A percentile compares a stretch with the other conserved stretches of the same genome.
phyloP scores from a whole-genome alignment of 1,140 invertebrate species.

The Lepidotrigona ventralis region DNA sequence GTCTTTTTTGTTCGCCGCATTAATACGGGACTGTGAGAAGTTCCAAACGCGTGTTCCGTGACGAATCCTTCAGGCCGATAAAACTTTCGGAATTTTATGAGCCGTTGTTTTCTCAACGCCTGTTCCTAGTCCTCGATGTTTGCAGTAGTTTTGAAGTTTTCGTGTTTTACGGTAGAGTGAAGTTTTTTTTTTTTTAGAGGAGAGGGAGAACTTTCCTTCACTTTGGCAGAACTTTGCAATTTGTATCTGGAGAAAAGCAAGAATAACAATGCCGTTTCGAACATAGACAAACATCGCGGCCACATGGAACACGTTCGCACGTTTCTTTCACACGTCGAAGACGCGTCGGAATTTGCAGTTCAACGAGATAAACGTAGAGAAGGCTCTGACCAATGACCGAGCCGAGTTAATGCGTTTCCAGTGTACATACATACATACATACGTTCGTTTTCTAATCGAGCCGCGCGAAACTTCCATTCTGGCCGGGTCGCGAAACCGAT shows the following conservation, averaged over 20 bases:
- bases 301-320: background rate
- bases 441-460: constrained; percentile 57
- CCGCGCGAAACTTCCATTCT: constrained; percentile 36
- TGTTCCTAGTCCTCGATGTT: background rate
- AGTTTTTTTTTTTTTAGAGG: too few species aligned
- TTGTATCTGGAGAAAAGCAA: too few species aligned
- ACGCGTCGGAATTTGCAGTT: background rate
- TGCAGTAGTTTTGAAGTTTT: background rate
- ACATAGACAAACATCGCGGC: too few species aligned
- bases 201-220: too few species aligned
- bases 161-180: too few species aligned
- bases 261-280: too few species aligned
- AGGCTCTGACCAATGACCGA: constrained; percentile 4
- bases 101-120: background rate
- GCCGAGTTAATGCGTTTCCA: constrained; percentile 66
- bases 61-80: background rate
- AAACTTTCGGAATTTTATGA: background rate
- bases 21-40: background rate
- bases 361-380: background rate
- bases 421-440: constrained; percentile 57
- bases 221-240: too few species aligned
- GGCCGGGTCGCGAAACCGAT: constrained; percentile 16
- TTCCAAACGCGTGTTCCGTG: background rate
- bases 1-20: constrained; percentile 5
- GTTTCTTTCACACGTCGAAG: background rate